phyloP scores from a whole-genome alignment of 2,797 vertebrate genomes.

The Iguana delicatissima region DNA sequence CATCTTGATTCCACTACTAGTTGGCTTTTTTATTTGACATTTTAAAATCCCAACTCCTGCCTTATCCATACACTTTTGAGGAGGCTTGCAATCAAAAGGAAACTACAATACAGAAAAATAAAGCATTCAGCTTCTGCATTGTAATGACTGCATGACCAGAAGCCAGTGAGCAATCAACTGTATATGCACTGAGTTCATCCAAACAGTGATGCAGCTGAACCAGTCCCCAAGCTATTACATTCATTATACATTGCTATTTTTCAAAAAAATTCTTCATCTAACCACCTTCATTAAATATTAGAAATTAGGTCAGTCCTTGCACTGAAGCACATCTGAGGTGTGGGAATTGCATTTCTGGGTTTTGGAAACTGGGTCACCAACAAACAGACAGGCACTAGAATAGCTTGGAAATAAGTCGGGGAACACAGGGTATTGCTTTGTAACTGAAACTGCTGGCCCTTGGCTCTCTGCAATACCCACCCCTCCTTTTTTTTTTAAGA shows the following conservation, averaged over 20 bases:
- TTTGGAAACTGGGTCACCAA: conserved; percentile 32
- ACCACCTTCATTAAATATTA: conserved; percentile 23
- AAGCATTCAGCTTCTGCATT: not conserved
- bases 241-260: conserved; percentile 18
- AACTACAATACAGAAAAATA: not conserved
- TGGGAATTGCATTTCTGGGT: conserved; percentile 16
- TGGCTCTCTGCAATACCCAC: too few relatives aligned
- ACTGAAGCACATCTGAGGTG: not conserved
- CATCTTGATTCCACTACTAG: not conserved
- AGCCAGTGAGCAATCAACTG: not conserved
- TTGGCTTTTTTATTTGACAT: not conserved
- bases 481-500: not conserved
- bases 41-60: not conserved
- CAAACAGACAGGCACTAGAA: not conserved
- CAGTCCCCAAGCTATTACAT: not conserved
- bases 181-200: not conserved
- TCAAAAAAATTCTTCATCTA: not conserved
- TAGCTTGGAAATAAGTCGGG: not conserved
- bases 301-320: conserved; percentile 31
- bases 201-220: not conserved
- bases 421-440: not conserved
- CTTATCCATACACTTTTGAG: not conserved
- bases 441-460: not conserved
- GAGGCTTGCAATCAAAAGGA: not conserved
- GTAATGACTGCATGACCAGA: not conserved